These are phyloP conservation scores for Cepphus grylle DNA, from an alignment of 2,113 vertebrate species.

Conservation along the genomic window DNA sequence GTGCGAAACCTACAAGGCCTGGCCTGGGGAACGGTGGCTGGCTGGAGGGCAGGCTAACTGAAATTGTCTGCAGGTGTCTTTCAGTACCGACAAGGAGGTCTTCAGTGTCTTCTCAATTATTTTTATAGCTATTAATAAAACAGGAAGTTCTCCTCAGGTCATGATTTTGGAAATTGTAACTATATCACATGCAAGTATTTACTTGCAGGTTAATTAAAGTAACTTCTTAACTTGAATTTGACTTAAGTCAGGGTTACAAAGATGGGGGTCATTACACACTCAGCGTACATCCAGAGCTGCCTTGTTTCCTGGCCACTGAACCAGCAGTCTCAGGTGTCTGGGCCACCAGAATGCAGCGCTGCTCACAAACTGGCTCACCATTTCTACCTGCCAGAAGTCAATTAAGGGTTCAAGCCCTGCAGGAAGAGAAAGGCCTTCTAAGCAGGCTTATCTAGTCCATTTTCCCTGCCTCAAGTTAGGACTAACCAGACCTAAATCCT, in stretches of 20 bases:
- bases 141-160: background rate
- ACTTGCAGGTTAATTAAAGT: background rate
- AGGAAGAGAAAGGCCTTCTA: background rate
- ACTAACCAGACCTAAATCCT: background rate
- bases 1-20: background rate
- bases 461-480: background rate
- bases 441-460: background rate
- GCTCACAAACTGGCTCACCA: fast-evolving
- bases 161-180: background rate
- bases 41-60: background rate
- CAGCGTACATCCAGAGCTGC: background rate
- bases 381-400: background rate
- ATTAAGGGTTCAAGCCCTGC: background rate
- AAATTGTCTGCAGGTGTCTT: background rate
- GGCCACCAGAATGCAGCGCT: fast-evolving
- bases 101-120: background rate
- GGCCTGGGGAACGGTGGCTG: background rate
- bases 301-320: background rate
- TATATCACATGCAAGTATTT: background rate
- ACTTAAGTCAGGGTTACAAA: background rate
- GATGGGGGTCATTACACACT: fast-evolving
- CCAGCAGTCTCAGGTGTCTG: background rate
- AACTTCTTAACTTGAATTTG: background rate
- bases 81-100: fast-evolving
- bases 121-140: background rate